Evolutionary conservation across 2,797 vertebrate species (phyloP).

Genomic region (Notamacropus eugenii): DNA sequence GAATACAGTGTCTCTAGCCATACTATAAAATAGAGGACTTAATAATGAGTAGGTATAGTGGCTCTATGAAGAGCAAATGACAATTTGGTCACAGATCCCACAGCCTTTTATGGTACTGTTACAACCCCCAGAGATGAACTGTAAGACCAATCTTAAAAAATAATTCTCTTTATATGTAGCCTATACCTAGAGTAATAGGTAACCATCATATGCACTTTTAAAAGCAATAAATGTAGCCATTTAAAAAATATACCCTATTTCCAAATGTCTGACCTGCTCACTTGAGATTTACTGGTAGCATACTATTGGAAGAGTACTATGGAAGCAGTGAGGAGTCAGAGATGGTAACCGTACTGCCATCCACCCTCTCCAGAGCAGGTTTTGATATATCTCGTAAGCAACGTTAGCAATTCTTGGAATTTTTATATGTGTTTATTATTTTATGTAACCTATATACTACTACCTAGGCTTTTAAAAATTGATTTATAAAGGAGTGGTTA

Average conservation of each 20-base stretch:
- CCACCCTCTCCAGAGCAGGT: background rate
- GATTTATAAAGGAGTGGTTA: background rate
- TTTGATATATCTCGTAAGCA: slow-evolving; percentile 22
- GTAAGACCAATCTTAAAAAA: background rate
- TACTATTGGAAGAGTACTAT: background rate
- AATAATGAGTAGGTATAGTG: background rate
- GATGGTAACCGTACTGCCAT: background rate
- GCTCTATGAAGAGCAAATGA: background rate
- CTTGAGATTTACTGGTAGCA: background rate
- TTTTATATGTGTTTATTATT: slow-evolving; percentile 27
- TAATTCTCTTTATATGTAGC: background rate
- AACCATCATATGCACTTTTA: background rate
- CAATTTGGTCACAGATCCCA: background rate
- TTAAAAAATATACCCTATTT: background rate
- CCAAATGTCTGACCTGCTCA: background rate
- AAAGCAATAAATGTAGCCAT: background rate
- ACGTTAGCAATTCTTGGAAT: slow-evolving; percentile 1
- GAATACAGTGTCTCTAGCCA: background rate
- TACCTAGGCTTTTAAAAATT: background rate
- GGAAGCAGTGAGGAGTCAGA: background rate
- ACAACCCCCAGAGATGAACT: background rate
- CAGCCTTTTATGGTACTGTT: background rate
- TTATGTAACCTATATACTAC: slow-evolving; percentile 52
- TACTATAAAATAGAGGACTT: background rate
- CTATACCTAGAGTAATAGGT: background rate